Conservation (phyloP, 2,888 invertebrate species). For the Oithona nana region DNA sequence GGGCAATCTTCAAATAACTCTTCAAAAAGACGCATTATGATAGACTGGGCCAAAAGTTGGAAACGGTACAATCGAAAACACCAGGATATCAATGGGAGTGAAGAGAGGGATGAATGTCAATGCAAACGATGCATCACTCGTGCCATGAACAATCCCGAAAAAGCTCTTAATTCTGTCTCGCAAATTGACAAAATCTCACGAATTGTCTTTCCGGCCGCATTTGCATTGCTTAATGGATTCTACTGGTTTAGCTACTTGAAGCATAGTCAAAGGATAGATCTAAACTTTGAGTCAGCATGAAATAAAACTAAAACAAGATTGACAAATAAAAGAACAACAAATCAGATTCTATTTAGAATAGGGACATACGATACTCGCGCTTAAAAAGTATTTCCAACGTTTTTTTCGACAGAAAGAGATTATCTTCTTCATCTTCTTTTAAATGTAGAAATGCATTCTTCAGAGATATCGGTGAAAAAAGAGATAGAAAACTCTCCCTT, state of each 20-base stretch:
- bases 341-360: too few relatives aligned
- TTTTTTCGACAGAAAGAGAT: too few relatives aligned
- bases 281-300: conserved; percentile 4
- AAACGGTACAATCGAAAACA: not conserved
- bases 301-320: too few relatives aligned
- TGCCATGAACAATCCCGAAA: conserved; percentile 6
- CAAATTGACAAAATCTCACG: conserved; percentile 56
- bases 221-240: conserved; percentile 51
- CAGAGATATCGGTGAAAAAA: too few relatives aligned
- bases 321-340: too few relatives aligned
- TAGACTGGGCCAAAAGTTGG: not conserved
- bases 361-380: too few relatives aligned
- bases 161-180: conserved; percentile 48
- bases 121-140: conserved; percentile 13
- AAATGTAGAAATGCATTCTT: too few relatives aligned
- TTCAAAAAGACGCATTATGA: not conserved
- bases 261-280: conserved; percentile 12
- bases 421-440: too few relatives aligned
- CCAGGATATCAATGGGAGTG: not conserved
- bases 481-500: too few relatives aligned
- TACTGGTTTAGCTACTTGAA: conserved; percentile 54
- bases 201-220: conserved; percentile 52
- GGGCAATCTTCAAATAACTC: not conserved
- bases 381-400: too few relatives aligned
- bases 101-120: conserved; percentile 2